These are phyloP conservation scores for Anoplolepis gracilipes DNA, from an alignment of 1,140 invertebrate species.

Conservation along the genomic window DNA sequence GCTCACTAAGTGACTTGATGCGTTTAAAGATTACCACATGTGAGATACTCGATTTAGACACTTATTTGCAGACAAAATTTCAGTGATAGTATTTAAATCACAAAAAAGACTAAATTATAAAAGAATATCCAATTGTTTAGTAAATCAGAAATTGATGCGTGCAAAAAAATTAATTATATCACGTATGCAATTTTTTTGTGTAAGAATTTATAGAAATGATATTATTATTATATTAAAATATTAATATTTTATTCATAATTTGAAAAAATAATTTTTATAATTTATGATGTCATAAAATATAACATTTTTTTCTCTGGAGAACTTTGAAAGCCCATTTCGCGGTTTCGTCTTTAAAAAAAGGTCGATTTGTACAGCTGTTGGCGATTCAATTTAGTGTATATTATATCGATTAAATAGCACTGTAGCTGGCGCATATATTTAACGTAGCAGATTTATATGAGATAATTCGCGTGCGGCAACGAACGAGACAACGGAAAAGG, in stretches of 20 bases:
- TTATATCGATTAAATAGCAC: slow-evolving; percentile 3
- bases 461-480: not conserved
- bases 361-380: too few relatives aligned
- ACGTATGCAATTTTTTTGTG: not conserved
- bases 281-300: too few relatives aligned
- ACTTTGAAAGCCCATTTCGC: not conserved
- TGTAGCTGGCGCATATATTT: not conserved
- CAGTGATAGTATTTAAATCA: not conserved
- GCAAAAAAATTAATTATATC: not conserved
- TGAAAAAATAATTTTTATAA: too few relatives aligned
- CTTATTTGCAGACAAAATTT: not conserved
- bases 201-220: not conserved
- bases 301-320: not conserved
- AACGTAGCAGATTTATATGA: not conserved
- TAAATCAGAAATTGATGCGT: not conserved
- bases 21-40: not conserved
- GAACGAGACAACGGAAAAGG: not conserved
- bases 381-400: not conserved
- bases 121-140: not conserved
- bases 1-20: not conserved
- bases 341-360: not conserved
- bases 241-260: too few relatives aligned
- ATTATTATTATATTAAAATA: not conserved
- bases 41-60: not conserved
- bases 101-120: not conserved